Base-by-base conservation (phyloP, 92 coral and sea anemone genomes). In the Porites evermanni region DNA sequence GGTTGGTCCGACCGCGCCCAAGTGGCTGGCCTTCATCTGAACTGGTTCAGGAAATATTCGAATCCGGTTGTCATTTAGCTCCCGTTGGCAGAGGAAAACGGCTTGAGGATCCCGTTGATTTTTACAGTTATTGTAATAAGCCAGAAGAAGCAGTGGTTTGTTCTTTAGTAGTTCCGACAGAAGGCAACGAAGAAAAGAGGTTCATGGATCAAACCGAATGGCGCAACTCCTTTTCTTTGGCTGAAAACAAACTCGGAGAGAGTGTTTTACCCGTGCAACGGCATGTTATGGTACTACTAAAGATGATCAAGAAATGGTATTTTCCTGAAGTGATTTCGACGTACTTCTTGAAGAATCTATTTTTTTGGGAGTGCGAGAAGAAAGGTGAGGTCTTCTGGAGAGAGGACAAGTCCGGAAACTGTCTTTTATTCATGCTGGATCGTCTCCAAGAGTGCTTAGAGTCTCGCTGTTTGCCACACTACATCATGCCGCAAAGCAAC, bases 81-180 rank as follows among this genome's bases (percentile, higher is more conserved):
- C 95, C 98, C 2, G 93, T 92, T 52, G 98, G 95, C 0, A 82
- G 95, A 29, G 94, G 98, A 23, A 94, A 86, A 79, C 94, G 94
- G 11, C 14, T 60, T 12, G 60, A 85, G 2, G 88, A 92, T 50
- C 96, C 96, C 10, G 53, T 29, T 29, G 32, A 29, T 26, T 26
- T 26, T 26, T 26, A 26, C 32, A 26, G 32, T 26, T 26, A 26
- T 26, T 26, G 2, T 26, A 26, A 26, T 26, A 26, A 26, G 1
- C 32, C 32, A 26, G 32, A 26, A 26, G 32, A 26, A 1, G 32
- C 32, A 26, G 32, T 26, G 32, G 32, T 26, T 26, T 26, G 32
- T 26, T 26, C 32, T 26, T 26, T 26, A 26, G 32, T 26, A 26
- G 2, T 26, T 7, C 10, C 7, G 13, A 44, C 77, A 16, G 63